Evolutionary conservation across 2,797 vertebrate genomes (phyloP).

Genomic region (Benthosema pterotum): DNA sequence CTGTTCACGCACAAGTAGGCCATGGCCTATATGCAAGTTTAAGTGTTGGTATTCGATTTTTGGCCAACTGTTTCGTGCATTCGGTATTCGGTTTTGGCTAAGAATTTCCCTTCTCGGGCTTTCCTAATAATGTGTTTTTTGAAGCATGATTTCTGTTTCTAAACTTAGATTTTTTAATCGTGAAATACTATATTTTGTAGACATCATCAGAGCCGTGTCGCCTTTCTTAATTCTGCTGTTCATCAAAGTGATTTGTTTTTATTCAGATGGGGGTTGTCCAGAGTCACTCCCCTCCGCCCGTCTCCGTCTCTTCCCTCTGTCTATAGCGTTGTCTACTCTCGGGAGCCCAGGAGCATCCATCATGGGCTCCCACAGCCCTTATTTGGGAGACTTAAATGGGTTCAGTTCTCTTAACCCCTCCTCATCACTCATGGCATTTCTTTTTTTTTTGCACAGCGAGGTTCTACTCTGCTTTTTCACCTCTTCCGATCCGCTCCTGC

Average conservation of each 20-base stretch:
- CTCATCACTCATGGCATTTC: slow-evolving; percentile 81
- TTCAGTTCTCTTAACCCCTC: slow-evolving; percentile 87
- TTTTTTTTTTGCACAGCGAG: slow-evolving; percentile 57
- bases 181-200: slow-evolving; percentile 50
- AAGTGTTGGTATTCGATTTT: too few relatives aligned
- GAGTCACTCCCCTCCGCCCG: slow-evolving; percentile 58
- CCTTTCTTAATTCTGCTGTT: slow-evolving; percentile 39
- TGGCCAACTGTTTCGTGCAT: too few relatives aligned
- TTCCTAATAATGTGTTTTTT: too few relatives aligned
- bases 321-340: slow-evolving; percentile 61
- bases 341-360: slow-evolving; percentile 74
- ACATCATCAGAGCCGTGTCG: slow-evolving; percentile 47
- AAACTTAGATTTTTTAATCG: slow-evolving; percentile 28
- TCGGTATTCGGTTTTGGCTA: too few relatives aligned
- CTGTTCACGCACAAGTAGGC: too few relatives aligned
- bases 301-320: slow-evolving; percentile 51
- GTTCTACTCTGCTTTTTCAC: slow-evolving; percentile 66
- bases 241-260: slow-evolving; percentile 76
- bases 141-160: slow-evolving; percentile 20
- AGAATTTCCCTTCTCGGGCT: too few relatives aligned
- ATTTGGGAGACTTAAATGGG: slow-evolving; percentile 87
- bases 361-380: slow-evolving; percentile 75
- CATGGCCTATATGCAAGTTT: too few relatives aligned
- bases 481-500: slow-evolving; percentile 59
- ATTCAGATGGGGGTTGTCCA: slow-evolving; percentile 62